Conservation (phyloP, 2,113 vertebrate species). For the Megaptera novaeangliae region DNA sequence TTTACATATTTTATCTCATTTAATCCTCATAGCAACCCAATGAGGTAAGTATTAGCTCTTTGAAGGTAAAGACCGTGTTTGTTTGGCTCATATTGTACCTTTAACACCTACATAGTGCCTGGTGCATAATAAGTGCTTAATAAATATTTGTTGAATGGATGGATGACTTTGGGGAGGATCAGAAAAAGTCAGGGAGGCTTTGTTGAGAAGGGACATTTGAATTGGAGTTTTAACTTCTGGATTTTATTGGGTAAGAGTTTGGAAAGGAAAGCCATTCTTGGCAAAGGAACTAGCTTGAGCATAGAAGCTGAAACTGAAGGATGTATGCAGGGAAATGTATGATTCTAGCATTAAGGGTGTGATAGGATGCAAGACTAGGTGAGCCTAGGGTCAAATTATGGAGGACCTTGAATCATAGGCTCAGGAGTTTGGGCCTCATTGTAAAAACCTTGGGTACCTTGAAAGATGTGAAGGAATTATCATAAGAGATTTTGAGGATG, state of each 20-base stretch:
- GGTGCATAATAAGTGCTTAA: not conserved
- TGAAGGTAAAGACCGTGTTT: not conserved
- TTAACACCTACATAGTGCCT: not conserved
- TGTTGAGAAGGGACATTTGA: not conserved
- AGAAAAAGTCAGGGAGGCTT: conserved; percentile 11
- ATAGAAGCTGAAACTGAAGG: not conserved
- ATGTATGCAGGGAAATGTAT: not conserved
- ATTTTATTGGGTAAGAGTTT: not conserved
- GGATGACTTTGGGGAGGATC: not conserved
- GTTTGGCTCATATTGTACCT: not conserved
- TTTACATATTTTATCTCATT: not conserved
- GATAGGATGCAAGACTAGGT: not conserved
- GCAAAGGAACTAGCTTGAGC: not conserved
- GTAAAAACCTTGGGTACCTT: not conserved
- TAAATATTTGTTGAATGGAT: conserved; percentile 25
- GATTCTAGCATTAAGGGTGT: not conserved
- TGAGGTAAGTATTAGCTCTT: not conserved
- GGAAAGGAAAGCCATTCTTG: not conserved
- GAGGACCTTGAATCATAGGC: not conserved
- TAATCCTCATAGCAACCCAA: not conserved
- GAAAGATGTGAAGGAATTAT: not conserved
- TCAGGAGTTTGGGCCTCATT: not conserved
- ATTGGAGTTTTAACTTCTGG: not conserved
- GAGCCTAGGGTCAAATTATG: not conserved
- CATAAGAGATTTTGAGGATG: conserved; percentile 1